phyloP scores from a whole-genome alignment of 2,888 invertebrate species.

The Nephrotoma flavescens region DNA sequence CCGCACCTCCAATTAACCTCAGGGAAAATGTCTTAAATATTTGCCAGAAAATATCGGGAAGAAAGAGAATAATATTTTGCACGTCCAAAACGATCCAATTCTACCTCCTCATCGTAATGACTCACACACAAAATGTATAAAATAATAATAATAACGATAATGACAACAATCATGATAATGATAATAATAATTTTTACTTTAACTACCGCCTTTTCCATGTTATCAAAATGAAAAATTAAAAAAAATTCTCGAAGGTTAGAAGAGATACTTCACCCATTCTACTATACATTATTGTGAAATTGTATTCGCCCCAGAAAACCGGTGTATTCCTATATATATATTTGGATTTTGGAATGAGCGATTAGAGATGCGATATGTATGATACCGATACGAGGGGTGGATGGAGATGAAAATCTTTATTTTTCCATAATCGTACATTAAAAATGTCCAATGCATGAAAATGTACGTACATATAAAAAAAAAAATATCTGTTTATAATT shows the following conservation, averaged over 20 bases:
- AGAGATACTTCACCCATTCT: background rate
- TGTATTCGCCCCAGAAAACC: background rate
- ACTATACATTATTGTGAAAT: background rate
- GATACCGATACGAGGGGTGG: background rate
- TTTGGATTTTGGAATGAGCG: background rate
- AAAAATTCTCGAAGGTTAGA: background rate
- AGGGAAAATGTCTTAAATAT: background rate
- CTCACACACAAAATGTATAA: background rate
- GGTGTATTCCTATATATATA: background rate
- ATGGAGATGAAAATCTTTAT: background rate
- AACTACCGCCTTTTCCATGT: background rate
- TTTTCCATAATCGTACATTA: background rate
- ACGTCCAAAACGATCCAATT: background rate
- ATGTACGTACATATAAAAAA: background rate
- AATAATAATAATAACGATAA: background rate
- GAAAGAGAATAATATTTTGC: background rate
- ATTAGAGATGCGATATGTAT: background rate
- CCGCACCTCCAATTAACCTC: background rate
- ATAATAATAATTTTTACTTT: background rate
- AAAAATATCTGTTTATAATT: background rate
- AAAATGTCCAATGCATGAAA: background rate
- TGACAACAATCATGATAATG: background rate
- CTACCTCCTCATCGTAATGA: background rate
- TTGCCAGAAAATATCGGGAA: background rate
- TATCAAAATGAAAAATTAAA: background rate